Conservation (phyloP, 1,140 invertebrate species). For the Augochlora pura region DNA sequence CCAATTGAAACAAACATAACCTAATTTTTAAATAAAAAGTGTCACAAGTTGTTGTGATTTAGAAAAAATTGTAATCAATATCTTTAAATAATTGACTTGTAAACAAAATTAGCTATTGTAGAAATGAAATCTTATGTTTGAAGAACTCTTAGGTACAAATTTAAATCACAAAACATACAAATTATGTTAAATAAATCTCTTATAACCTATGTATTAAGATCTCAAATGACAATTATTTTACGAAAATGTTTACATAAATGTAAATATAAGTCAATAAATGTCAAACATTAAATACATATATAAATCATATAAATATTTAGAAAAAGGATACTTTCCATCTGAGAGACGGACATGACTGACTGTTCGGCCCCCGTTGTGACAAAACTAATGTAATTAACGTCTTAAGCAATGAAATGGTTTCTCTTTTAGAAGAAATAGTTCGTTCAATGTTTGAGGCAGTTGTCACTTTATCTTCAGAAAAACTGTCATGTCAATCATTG, state of each 20-base stretch:
- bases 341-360: slow-evolving; percentile 87
- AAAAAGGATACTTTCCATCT: slow-evolving; percentile 94
- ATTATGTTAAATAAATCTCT: not conserved
- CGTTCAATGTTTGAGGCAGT: not conserved
- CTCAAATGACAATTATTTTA: not conserved
- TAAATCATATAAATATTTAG: slow-evolving; percentile 20
- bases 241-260: not conserved
- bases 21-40: not conserved
- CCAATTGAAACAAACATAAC: not conserved
- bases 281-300: not conserved
- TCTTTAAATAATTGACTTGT: not conserved
- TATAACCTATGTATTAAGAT: not conserved
- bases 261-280: not conserved
- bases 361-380: slow-evolving; percentile 88
- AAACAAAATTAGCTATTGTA: not conserved
- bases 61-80: not conserved
- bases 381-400: slow-evolving; percentile 66
- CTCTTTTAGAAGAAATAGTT: not conserved
- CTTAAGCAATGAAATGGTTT: slow-evolving; percentile 17
- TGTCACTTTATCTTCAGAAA: slow-evolving; percentile 9
- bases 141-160: not conserved
- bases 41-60: not conserved
- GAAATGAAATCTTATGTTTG: not conserved
- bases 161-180: not conserved
- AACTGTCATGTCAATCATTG: slow-evolving; percentile 8